phyloP scores from a whole-genome alignment of 2,113 vertebrate species.

The Otolemur garnettii region DNA sequence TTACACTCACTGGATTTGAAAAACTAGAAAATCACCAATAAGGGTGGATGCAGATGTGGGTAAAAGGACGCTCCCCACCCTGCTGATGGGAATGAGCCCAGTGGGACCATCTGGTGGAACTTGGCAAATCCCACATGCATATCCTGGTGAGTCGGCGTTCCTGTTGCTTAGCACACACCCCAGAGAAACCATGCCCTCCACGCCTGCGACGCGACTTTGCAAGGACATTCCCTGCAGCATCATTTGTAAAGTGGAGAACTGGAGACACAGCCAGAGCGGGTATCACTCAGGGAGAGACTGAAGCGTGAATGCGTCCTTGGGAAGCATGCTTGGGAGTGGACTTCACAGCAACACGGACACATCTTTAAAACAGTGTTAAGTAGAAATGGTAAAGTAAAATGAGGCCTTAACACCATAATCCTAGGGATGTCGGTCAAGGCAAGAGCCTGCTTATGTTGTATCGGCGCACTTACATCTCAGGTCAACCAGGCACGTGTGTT shows the following conservation, averaged over 20 bases:
- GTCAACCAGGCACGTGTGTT: neutral
- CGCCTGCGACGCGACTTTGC: neutral
- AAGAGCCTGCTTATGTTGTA: fast-evolving
- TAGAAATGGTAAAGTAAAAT: neutral
- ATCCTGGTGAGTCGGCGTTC: neutral
- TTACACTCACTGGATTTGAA: fast-evolving
- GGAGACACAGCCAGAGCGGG: neutral
- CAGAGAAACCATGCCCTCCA: neutral
- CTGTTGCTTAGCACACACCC: neutral
- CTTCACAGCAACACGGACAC: fast-evolving
- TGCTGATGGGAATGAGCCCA: neutral
- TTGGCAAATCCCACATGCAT: fast-evolving
- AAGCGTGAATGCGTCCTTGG: fast-evolving
- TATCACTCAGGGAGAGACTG: neutral
- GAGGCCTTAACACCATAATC: neutral
- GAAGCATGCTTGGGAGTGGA: fast-evolving
- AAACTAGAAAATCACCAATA: no score
- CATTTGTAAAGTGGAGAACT: fast-evolving
- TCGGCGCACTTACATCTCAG: neutral
- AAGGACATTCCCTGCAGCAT: neutral
- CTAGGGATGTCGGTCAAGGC: neutral
- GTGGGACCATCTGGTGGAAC: neutral
- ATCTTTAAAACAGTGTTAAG: neutral
- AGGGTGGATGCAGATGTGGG: fast-evolving
- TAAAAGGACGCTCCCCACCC: neutral